Evolutionary conservation across 2,888 invertebrate species (phyloP).

Genomic region (Platycheirus albimanus): DNA sequence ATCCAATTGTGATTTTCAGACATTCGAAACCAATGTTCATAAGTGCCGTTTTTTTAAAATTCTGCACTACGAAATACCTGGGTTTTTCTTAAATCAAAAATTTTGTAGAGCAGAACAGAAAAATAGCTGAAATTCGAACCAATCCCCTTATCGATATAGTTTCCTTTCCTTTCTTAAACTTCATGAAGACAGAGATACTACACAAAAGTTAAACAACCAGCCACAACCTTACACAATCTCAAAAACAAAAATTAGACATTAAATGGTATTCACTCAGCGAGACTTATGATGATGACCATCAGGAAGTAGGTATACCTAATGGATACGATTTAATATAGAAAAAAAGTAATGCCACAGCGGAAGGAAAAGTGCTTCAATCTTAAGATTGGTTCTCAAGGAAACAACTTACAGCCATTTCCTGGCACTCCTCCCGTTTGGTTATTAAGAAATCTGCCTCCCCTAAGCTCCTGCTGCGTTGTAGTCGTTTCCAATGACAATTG

Average conservation of each 20-base stretch:
- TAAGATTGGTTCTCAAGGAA: slow-evolving; percentile 1
- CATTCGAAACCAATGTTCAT: no score
- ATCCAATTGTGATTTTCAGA: no score
- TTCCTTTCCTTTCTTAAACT: no score
- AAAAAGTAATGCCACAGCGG: neutral
- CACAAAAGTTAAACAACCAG: no score
- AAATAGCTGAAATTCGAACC: no score
- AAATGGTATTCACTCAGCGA: neutral
- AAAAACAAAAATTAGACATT: neutral
- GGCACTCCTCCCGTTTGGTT: neutral
- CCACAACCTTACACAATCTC: neutral
- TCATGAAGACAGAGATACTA: no score
- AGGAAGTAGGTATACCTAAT: neutral
- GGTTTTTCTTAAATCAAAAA: no score
- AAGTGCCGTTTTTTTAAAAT: no score
- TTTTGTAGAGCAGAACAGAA: no score
- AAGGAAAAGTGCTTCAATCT: neutral
- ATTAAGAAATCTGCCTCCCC: neutral
- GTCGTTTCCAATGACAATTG: slow-evolving; percentile 3
- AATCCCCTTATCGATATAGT: no score
- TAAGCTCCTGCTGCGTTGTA: neutral
- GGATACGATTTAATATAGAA: neutral
- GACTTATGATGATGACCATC: neutral
- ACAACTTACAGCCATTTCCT: slow-evolving; percentile 7
- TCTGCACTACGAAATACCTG: no score